phyloP scores from a whole-genome alignment of 2,888 invertebrate species.

The Melanchra persicariae region DNA sequence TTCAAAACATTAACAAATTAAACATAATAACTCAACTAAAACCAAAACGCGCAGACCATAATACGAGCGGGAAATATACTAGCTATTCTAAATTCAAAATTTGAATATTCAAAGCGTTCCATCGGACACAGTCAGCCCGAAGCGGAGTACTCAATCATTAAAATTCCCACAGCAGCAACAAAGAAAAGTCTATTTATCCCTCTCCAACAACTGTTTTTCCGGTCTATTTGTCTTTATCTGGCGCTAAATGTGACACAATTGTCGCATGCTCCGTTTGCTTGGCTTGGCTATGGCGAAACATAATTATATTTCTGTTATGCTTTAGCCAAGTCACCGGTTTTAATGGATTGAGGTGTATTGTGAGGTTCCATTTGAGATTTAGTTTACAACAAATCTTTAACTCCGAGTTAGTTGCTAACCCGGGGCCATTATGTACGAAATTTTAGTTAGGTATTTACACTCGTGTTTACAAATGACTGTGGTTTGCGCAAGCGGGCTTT shows the following conservation, averaged over 20 bases:
- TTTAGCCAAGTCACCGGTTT: slow-evolving; percentile 66
- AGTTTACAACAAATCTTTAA: too few species aligned
- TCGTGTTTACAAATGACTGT: too few species aligned
- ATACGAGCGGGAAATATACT: slow-evolving; percentile 44
- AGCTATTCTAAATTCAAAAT: slow-evolving; percentile 65
- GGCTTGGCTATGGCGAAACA: slow-evolving; percentile 74
- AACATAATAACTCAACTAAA: slow-evolving; percentile 31
- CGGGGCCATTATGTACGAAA: too few species aligned
- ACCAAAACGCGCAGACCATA: slow-evolving; percentile 25
- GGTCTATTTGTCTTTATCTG: slow-evolving; percentile 90
- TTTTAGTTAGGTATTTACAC: too few species aligned
- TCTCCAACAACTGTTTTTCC: slow-evolving; percentile 86
- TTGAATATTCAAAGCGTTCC: slow-evolving; percentile 67
- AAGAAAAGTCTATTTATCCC: slow-evolving; percentile 85
- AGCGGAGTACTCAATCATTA: slow-evolving; percentile 84
- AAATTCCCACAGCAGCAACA: slow-evolving; percentile 82
- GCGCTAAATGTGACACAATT: slow-evolving; percentile 88
- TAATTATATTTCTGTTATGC: slow-evolving; percentile 74
- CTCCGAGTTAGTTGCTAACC: slow-evolving; percentile 57
- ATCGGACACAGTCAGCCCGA: slow-evolving; percentile 65
- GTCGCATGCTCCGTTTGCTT: slow-evolving; percentile 87
- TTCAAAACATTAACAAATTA: slow-evolving; percentile 34
- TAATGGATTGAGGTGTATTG: slow-evolving; percentile 62
- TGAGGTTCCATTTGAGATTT: slow-evolving; percentile 42
- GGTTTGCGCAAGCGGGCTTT: too few species aligned